Conservation (phyloP, 53 echinoderm and acorn worm genomes). For the Arbacia lixula region DNA sequence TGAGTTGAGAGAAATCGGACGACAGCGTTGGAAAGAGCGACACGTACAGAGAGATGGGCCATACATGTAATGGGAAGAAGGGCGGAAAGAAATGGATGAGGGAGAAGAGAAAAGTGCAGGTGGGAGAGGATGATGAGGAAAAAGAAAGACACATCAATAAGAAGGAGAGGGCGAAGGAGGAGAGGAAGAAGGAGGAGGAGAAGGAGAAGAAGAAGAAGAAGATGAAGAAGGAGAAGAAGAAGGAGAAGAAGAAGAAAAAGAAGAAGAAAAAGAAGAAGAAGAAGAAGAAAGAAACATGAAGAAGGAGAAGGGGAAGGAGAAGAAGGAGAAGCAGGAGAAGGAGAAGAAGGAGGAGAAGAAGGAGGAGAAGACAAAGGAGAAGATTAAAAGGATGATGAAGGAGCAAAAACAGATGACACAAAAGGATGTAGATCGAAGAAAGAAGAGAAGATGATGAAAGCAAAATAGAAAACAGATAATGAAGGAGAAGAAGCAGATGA, state of each 20-base stretch:
- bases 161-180: background rate
- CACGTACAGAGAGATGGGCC: background rate
- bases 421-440: background rate
- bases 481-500: background rate
- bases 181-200: background rate
- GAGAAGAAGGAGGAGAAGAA: background rate
- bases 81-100: too few species aligned
- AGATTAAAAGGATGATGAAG: background rate
- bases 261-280: background rate
- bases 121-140: too few species aligned
- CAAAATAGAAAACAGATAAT: background rate
- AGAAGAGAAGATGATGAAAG: background rate
- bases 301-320: background rate
- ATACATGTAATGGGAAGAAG: too few species aligned
- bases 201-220: background rate
- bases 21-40: background rate
- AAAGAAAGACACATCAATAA: background rate
- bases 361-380: too few species aligned
- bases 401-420: background rate
- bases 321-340: background rate
- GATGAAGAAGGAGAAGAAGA: too few species aligned
- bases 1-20: too few species aligned
- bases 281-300: background rate
- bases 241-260: background rate
- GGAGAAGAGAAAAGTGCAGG: too few species aligned